Base-by-base conservation (phyloP, 2,888 invertebrate genomes). In the Platerodrilus igneus region DNA sequence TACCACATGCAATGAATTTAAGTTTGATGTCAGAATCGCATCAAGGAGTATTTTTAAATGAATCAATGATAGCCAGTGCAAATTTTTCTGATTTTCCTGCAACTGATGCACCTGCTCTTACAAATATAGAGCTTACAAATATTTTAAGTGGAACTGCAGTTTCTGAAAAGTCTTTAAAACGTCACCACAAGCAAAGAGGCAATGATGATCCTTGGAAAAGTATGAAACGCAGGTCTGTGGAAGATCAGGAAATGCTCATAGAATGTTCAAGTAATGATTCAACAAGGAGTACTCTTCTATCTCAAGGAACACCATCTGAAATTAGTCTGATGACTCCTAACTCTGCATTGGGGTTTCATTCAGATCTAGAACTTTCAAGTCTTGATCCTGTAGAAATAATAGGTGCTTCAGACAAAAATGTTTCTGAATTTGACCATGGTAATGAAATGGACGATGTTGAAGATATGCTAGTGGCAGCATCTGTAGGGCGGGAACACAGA, bases 181-280 rank as follows among this genome's bases (percentile, higher is more conserved):
- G 55, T 4, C 48, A 65, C 11, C 66, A 69, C 1, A 81, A 81
- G 54, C 71, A 82, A 45, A 82, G 80, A 67, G 72, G 6, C 3
- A 77, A 76, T 33, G 72, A 76, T 32, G 73, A 78, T 35, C 75
- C 77, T 68, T 74, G 77, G 64, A 70, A 77, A 6, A 73, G 42
- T 8, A 40, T 80, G 51, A 82, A 80, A 60, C 74, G 76, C 9
- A 79, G 78, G 51, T 68, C 69, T 1, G 73, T 70, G 2, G 74
- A 78, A 46, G 69, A 71, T 22, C 67, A 69, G 17, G 81, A 82
- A 40, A 71, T 79, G 50, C 43, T 73, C 7, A 64, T 78, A 48
- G 81, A 81, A 50, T 77, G 80, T 1, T 82, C 81, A 7, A 75
- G 74, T 44, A 77, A 77, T 49, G 77, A 78, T 58, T 76, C 77